phyloP scores from a whole-genome alignment of 2,113 vertebrate genomes.

The Pelecanoides urinatrix region DNA sequence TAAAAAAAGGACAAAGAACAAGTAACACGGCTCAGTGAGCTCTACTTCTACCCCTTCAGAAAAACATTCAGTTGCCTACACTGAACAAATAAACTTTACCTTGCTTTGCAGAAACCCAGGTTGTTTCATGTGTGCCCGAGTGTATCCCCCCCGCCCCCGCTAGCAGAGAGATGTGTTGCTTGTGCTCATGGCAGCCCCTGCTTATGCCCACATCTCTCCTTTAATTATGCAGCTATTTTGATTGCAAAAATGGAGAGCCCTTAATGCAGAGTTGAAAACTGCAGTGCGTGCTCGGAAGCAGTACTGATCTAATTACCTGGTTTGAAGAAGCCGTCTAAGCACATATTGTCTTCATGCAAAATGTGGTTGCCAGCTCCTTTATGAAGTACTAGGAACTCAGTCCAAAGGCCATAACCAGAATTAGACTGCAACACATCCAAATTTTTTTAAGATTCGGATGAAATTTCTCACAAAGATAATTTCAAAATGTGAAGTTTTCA shows the following conservation, averaged over 20 bases:
- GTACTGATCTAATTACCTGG: not conserved
- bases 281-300: not conserved
- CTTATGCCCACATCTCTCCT: not conserved
- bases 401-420: not conserved
- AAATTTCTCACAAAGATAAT: not conserved
- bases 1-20: not conserved
- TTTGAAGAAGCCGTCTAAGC: not conserved
- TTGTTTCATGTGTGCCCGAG: not conserved
- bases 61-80: not conserved
- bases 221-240: not conserved
- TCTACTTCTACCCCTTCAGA: not conserved
- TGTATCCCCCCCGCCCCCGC: not conserved
- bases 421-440: rapidly evolving
- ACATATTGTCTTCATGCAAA: not conserved
- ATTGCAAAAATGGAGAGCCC: not conserved
- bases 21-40: rapidly evolving
- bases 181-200: not conserved
- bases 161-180: not conserved
- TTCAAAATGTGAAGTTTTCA: not conserved
- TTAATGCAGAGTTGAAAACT: not conserved
- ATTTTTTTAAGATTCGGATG: not conserved
- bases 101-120: rapidly evolving
- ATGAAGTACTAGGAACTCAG: not conserved
- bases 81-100: not conserved
- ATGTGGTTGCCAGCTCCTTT: not conserved